A percentile compares a stretch with the other conserved stretches of the same genome.
phyloP scores from a whole-genome alignment of 2,113 vertebrate genomes.

The Carollia perspicillata region DNA sequence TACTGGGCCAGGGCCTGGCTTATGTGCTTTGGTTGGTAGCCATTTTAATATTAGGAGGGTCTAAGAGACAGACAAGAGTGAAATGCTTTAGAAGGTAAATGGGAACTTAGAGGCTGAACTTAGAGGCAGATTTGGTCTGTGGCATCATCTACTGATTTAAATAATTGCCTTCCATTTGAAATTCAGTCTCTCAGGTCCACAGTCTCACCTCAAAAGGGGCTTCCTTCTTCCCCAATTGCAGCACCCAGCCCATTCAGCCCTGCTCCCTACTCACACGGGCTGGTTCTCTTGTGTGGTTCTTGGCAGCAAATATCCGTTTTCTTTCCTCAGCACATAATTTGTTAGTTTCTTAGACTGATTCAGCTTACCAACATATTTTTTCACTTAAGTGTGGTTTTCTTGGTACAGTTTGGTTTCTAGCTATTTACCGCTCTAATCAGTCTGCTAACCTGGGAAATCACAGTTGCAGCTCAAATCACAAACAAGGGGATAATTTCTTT shows the following conservation, averaged over 20 bases:
- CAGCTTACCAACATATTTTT: conserved; percentile 24
- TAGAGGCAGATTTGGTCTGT: neutral
- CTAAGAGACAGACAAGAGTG: neutral
- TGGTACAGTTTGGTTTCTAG: neutral
- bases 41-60: neutral
- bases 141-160: neutral
- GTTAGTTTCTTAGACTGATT: conserved; percentile 20
- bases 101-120: neutral
- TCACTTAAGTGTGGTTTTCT: neutral
- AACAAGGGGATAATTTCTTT: neutral
- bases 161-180: neutral
- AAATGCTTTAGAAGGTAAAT: neutral
- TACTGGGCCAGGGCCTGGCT: too few species aligned
- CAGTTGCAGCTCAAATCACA: neutral
- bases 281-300: neutral
- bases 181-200: neutral
- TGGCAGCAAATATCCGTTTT: neutral
- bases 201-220: neutral
- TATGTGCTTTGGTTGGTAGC: neutral
- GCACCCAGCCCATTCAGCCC: neutral
- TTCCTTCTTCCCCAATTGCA: neutral
- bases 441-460: neutral
- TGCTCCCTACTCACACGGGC: neutral
- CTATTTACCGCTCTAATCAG: neutral
- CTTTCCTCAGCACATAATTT: neutral